Base-by-base conservation (phyloP, 2,888 invertebrate species). In the Drosophila setosimentum region DNA sequence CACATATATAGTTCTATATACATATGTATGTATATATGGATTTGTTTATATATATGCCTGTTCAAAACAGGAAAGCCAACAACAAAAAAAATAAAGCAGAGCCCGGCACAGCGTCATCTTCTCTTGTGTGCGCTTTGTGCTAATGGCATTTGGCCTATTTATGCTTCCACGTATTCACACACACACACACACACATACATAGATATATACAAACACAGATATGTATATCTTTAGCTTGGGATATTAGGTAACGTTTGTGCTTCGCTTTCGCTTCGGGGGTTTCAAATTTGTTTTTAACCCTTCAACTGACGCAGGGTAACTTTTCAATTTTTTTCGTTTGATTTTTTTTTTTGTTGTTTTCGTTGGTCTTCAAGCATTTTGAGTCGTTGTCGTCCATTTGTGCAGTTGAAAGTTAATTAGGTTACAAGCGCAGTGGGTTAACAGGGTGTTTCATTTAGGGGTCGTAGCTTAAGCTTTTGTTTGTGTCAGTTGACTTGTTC, bases 131-230 rank as follows among this genome's bases (percentile, higher is more conserved):
- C 74, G 54, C 54, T 57, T 40, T 57, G 78, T 90, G 89, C 84
- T 92, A 83, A 91, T 92, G 92, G 91, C 91, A 91, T 91, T 91
- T 91, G 91, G 91, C 91, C 91, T 91, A 91, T 83, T 91, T 92
- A 92, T 75, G 82, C 70, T 92, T 91, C 92, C 88, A 87, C 76
- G 90, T 86, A 87, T 86, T 85, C 60, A 57, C 40, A 48, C 24
- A 45, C 49, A 42, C 62, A 45, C 37, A 45, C n/a, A 45, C 49
- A 42, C 60, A 49, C 42, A 40, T 45, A 54, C 2, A 54, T 11
- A 53, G 11, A 35, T 3, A 51, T n/a, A 29, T 37, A 29, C 16
- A 33, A 18, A n/a, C 21, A 45, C n/a, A 30, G 10, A 35, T 27
- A 30, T 66, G 8, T 16, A 45, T 10, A 64, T 71, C 37, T 49